Base-by-base conservation (phyloP, 2,797 vertebrate species). In the Coranthus polyacanthus region DNA sequence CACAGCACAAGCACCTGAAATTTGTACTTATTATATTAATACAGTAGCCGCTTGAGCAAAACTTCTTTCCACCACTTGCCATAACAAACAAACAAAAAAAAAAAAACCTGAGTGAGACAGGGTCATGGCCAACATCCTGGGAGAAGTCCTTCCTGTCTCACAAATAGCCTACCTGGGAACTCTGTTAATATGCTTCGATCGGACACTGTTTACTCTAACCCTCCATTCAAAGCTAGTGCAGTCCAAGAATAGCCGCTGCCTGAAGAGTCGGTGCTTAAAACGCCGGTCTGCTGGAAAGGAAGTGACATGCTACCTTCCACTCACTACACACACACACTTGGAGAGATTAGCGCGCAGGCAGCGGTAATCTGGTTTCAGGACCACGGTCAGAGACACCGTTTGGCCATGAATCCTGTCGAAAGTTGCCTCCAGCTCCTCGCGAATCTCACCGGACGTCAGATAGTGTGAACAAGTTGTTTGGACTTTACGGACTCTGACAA, bases 331-430 rank as follows among this genome's bases (percentile, higher is more conserved):
- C 83, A 72, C 81, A 81, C 83, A 84, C 79, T 72, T 51, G 72
- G 79, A 64, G 66, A 91, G 93, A 93, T 94, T 94, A 93, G 69
- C 61, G 68, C 81, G 51, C 83, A 57, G 80, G 79, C 72, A 61
- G 71, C 85, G 26, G 75, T 94, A 93, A 93, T 92, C 93, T 89
- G 82, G 84, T 88, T 88, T 92, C 92, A 92, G 91, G 42, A 91
- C 90, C 90, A 81, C 53, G 90, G 92, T 72, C 81, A 93, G 91
- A 79, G 87, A 69, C 88, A 65, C 72, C 63, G 79, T 21, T 59
- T 43, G 49, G 53, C 63, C 85, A 88, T 84, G 82, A 67, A 72
- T 79, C 79, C 68, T 38, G 51, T 58, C 68, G 36, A 68, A 86
- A 89, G 82, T 90, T 86, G 16, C 64, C 42, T 29, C 32, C 52